Evolutionary conservation across 2,113 vertebrate genomes (phyloP).

Genomic region (Strix aluco): DNA sequence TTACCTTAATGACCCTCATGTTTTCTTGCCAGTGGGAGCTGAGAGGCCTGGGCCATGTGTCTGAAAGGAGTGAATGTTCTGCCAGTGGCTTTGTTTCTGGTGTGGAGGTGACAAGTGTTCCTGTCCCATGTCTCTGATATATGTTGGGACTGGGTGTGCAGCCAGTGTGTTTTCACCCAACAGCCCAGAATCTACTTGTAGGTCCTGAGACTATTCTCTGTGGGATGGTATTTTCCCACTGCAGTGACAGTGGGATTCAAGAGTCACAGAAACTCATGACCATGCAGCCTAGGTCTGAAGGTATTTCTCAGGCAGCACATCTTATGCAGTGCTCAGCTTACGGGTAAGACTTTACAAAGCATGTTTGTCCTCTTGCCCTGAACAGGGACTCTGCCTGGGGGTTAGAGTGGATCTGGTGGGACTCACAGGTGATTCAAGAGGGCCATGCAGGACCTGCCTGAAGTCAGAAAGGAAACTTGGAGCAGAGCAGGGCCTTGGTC

Average conservation of each 20-base stretch:
- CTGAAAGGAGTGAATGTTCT: background rate
- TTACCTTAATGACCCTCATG: fast-evolving
- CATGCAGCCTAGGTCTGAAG: background rate
- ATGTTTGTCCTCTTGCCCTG: background rate
- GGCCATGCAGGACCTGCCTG: background rate
- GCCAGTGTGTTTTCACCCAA: background rate
- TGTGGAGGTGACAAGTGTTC: background rate
- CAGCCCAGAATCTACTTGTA: background rate
- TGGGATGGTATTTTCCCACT: background rate
- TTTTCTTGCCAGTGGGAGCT: background rate
- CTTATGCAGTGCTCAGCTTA: background rate
- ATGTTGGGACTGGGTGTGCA: background rate
- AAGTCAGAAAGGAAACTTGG: background rate
- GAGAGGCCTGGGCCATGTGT: background rate
- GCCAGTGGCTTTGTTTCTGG: background rate
- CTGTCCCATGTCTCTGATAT: background rate
- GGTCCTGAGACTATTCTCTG: background rate
- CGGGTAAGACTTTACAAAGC: background rate
- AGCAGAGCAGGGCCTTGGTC: background rate
- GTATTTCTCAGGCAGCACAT: background rate
- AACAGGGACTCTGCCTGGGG: background rate
- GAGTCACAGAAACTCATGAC: background rate
- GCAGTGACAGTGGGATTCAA: background rate
- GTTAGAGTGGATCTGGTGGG: background rate
- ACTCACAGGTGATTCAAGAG: background rate